These are phyloP conservation scores for Mactromeris polynyma DNA, from an alignment of 2,888 invertebrate genomes.

Conservation along the genomic window DNA sequence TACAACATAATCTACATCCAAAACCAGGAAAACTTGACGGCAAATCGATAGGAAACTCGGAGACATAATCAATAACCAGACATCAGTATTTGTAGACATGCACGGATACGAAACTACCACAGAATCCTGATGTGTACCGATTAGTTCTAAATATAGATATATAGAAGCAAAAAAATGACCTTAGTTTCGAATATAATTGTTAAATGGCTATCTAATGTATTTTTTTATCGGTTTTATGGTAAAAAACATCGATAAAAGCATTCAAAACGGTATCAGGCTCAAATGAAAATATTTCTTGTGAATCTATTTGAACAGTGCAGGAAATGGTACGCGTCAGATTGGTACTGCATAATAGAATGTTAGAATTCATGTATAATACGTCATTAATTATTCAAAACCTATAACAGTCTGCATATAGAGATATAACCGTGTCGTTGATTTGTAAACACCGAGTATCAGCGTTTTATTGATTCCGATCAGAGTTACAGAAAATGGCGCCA, in stretches of 20 bases:
- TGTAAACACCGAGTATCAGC: constrained; percentile 14
- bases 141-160: constrained; percentile 8
- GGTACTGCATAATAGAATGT: neutral
- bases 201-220: no score
- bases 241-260: no score
- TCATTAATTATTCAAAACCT: constrained; percentile 32
- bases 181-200: neutral
- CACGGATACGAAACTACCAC: neutral
- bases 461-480: neutral
- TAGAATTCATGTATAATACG: neutral
- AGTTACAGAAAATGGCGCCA: constrained; percentile 17
- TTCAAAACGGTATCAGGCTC: no score
- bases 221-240: no score
- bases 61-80: constrained; percentile 14
- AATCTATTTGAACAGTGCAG: neutral
- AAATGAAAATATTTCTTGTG: neutral
- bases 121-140: neutral
- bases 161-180: neutral
- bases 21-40: neutral
- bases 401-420: neutral
- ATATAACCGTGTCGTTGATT: constrained; percentile 11
- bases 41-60: neutral
- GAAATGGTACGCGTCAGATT: neutral
- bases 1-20: neutral
- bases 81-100: constrained; percentile 8